Evolutionary conservation across 92 coral and sea anemone species (phyloP), one percentile per base, ranked within the genome.

Genomic region (Metridium senile): DNA sequence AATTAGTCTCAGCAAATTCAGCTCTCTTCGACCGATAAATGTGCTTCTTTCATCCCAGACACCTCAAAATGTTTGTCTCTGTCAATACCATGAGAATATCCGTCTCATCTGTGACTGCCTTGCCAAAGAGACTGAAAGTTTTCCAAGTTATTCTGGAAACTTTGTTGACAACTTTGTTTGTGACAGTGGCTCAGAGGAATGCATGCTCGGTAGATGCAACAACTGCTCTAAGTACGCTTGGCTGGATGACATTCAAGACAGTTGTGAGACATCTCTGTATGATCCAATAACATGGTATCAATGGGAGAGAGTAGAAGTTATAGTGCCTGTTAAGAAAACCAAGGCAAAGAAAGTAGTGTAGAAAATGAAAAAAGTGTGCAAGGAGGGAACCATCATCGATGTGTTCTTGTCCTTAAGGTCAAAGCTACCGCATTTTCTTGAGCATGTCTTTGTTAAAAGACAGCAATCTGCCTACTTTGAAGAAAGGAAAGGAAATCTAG

Each of bases 171-270:
- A 69, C 57, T 87, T 87, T 82, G 91, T 87, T 20, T 87, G 91
- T 67, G 61, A 66, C 33, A 72, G 88, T 28, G 85, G 78, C 22
- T 84, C 84, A 3, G 88, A 91, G 64, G 58, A 46, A 28, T 91
- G 93, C 57, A 91, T 85, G 90, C 64, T 85, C 62, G 86, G 90
- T 7, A 78, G 85, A 33, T 91, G 92, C 73, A 75, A 29, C 20
- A 72, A 82, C 3, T 87, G 82, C 62, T 84, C 80, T 33, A 74
- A 56, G 76, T 79, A 66, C 68, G n/a, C n/a, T n/a, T n/a, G n/a
- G n/a, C 81, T 79, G 43, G 63, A 78, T 11, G 13, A 47, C 31
- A 26, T 72, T 51, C 46, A 43, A 53, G 84, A 73, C n/a, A 33
- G 34, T 26, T 13, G 20, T 26, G 43, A 21, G 49, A 43, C 57